phyloP scores from a whole-genome alignment of 2,888 invertebrate species.

The Ametastegia equiseti region DNA sequence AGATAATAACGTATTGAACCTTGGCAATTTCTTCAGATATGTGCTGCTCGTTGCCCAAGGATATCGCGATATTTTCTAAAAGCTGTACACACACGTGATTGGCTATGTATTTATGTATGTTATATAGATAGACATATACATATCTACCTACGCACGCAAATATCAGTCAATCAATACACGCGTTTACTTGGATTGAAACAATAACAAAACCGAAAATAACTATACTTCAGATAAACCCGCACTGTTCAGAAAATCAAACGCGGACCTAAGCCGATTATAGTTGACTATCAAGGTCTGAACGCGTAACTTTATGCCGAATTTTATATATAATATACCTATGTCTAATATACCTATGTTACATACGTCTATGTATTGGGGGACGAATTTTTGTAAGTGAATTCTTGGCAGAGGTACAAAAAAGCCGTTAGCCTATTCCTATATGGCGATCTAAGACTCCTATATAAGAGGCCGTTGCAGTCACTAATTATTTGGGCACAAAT shows the following conservation, averaged over 20 bases:
- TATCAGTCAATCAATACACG: too few species aligned
- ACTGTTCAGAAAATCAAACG: background rate
- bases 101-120: too few species aligned
- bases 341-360: too few species aligned
- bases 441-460: background rate
- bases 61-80: background rate
- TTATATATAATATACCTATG: too few species aligned
- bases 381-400: conserved; percentile 1
- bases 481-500: background rate
- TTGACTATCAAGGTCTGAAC: background rate
- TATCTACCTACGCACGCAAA: too few species aligned
- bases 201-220: conserved; percentile 17
- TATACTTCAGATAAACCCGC: background rate
- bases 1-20: background rate
- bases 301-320: too few species aligned
- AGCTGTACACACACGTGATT: too few species aligned
- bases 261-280: background rate
- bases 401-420: background rate
- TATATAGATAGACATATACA: background rate
- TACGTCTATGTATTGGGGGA: background rate
- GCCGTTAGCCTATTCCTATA: background rate
- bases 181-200: background rate
- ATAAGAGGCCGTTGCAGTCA: background rate
- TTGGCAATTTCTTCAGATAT: background rate
- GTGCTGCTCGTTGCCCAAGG: background rate